Percentiles rank a stretch among this genome's conserved stretches.
These are phyloP conservation scores for Silurus meridionalis DNA, from an alignment of 2,113 vertebrate species.

Conservation along the genomic window DNA sequence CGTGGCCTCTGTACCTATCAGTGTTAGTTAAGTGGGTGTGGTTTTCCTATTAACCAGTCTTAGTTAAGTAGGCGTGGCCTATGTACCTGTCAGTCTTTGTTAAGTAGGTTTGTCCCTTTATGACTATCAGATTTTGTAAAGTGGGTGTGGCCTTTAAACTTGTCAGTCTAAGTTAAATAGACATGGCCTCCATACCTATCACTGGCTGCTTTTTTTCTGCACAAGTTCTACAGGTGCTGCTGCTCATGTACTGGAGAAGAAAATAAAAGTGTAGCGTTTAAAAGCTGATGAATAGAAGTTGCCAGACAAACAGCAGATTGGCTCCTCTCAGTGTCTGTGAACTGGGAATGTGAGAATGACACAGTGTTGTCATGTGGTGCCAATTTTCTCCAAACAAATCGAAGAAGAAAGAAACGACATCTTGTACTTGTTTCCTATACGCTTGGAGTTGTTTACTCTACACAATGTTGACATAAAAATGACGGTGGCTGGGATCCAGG, in stretches of 20 bases:
- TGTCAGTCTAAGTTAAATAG: background rate
- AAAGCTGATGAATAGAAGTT: background rate
- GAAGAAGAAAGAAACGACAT: background rate
- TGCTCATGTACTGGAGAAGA: background rate
- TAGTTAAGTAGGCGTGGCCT: background rate
- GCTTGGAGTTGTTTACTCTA: conserved; percentile 1
- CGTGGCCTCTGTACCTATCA: background rate
- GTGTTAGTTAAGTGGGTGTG: background rate
- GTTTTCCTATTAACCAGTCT: no score
- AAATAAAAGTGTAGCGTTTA: background rate
- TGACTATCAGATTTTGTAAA: background rate
- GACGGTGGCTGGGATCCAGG: background rate
- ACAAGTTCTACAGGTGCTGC: background rate
- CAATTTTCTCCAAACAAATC: background rate
- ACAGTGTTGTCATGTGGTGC: background rate
- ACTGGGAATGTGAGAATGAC: conserved; percentile 14
- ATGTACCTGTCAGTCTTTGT: background rate
- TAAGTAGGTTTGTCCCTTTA: background rate
- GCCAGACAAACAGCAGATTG: background rate
- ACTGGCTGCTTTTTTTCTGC: background rate
- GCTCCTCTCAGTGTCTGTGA: conserved; percentile 3
- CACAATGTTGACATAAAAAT: conserved; percentile 9
- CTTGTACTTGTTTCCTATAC: background rate
- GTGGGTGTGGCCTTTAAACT: background rate
- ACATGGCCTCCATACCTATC: background rate